phyloP scores from a whole-genome alignment of 2,888 invertebrate species.

The Pecten maximus region DNA sequence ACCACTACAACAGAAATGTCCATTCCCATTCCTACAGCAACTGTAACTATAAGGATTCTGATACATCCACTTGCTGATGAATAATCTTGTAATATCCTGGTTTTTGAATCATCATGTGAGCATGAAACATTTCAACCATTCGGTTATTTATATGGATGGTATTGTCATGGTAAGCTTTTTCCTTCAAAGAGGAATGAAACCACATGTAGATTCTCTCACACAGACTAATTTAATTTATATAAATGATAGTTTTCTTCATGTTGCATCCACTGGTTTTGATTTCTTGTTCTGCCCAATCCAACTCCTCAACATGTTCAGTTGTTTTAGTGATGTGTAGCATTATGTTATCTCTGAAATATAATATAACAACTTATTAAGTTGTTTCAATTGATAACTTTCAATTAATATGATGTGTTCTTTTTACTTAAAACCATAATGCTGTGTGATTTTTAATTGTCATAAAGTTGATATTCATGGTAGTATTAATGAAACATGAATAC shows the following conservation, averaged over 20 bases:
- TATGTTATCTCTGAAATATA: constrained; percentile 37
- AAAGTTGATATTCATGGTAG: no score
- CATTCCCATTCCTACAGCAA: constrained; percentile 48
- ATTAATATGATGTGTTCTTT: no score
- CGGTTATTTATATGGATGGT: background rate
- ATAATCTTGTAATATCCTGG: constrained; percentile 21
- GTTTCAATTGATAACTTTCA: no score
- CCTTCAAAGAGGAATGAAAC: constrained; percentile 27
- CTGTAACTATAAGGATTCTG: constrained; percentile 41
- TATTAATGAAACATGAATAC: no score
- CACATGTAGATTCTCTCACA: constrained; percentile 50
- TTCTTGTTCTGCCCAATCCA: constrained; percentile 37
- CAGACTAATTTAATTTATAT: background rate
- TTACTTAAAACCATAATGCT: no score
- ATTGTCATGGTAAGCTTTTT: constrained; percentile 34
- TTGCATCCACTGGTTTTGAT: background rate
- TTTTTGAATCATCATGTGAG: background rate
- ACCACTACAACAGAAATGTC: constrained; percentile 37
- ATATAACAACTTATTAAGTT: no score
- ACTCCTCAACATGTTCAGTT: constrained; percentile 43
- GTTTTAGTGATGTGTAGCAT: background rate
- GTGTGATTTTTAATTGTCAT: no score
- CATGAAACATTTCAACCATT: background rate
- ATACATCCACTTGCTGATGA: background rate
- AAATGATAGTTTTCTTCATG: background rate